Evolutionary conservation across 2,113 vertebrate genomes (phyloP), one percentile per base, ranked within the genome.

Genomic region (Catagonus wagneri): DNA sequence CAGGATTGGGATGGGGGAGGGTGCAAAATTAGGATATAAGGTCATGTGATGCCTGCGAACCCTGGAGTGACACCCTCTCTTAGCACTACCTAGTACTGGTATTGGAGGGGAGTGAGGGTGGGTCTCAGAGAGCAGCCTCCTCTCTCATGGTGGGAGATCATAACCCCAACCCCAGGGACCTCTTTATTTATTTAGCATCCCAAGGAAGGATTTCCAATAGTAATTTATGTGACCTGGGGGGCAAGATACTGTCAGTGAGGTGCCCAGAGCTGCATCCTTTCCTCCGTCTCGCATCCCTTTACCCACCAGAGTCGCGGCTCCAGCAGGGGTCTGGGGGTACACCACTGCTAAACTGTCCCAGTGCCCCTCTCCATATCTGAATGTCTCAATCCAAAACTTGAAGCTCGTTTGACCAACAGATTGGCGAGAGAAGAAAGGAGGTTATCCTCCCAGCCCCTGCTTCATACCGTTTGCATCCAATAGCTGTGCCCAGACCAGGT

Each of bases 311-410:
- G 65, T 92, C 79, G 90, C 74, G 75, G 69, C 89, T 96, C 89
- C 16, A 29, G 78, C 89, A 86, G 58, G 25, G 56, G 54, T 44
- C 83, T 72, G 34, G 89, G 89, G 58, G 25, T n/a, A 32, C 0
- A 66, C 66, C 1, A 34, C 94, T 96, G 86, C 97, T 97, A 80
- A 23, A 66, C 81, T 93, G 89, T 91, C 87, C 72, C 87, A 14
- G 50, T 93, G 83, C 94, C 93, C 96, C 83, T 86, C 89, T 93
- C 97, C 72, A 72, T 97, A 97, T 83, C 96, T 97, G 98, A 99
- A 98, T 99, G 98, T 99, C 91, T 98, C 96, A 91, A 10, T 97
- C 93, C 94, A 97, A 98, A 98, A 98, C 98, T 98, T 98, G 98
- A 99, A 98, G 97, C 97, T 97, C 69, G 97, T 98, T 96, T 97